Percentiles rank a stretch among this genome's conserved stretches.
phyloP scores from a whole-genome alignment of 2,113 vertebrate species.

The Peucedramus taeniatus region DNA sequence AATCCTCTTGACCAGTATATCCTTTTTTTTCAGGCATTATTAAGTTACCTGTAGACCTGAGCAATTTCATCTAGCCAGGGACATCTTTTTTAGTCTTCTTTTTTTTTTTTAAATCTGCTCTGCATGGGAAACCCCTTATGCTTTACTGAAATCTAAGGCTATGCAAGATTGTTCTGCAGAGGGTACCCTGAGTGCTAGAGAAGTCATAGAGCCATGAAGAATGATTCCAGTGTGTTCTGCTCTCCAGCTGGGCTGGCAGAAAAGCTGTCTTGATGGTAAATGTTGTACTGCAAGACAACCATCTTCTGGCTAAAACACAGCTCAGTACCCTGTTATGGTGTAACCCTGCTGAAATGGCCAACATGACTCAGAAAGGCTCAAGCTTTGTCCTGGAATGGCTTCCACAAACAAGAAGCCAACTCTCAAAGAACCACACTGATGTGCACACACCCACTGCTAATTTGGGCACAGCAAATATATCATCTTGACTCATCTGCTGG shows the following conservation, averaged over 20 bases:
- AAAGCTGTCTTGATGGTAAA: not conserved
- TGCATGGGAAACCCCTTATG: not conserved
- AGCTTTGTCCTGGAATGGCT: not conserved
- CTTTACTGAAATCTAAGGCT: not conserved
- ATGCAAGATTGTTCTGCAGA: not conserved
- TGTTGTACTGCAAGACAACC: not conserved
- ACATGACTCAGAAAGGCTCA: not conserved
- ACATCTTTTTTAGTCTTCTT: not conserved
- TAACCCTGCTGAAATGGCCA: not conserved
- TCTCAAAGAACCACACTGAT: not conserved
- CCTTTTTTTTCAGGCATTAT: not conserved
- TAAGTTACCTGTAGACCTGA: not conserved
- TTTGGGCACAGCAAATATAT: not conserved
- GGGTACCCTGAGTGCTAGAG: not conserved
- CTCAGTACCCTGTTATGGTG: not conserved
- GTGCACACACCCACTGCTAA: not conserved
- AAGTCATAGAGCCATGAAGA: not conserved
- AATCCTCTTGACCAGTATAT: not conserved
- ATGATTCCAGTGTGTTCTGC: not conserved
- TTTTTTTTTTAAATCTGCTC: not conserved
- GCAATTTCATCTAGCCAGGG: not conserved
- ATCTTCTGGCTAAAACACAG: not conserved
- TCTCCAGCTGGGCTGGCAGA: not conserved
- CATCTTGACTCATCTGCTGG: not conserved
- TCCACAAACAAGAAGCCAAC: not conserved